A percentile compares a stretch with the other conserved stretches of the same genome.
These are phyloP conservation scores for Phocoena sinus DNA, from an alignment of 2,113 vertebrate genomes.

Conservation along the genomic window DNA sequence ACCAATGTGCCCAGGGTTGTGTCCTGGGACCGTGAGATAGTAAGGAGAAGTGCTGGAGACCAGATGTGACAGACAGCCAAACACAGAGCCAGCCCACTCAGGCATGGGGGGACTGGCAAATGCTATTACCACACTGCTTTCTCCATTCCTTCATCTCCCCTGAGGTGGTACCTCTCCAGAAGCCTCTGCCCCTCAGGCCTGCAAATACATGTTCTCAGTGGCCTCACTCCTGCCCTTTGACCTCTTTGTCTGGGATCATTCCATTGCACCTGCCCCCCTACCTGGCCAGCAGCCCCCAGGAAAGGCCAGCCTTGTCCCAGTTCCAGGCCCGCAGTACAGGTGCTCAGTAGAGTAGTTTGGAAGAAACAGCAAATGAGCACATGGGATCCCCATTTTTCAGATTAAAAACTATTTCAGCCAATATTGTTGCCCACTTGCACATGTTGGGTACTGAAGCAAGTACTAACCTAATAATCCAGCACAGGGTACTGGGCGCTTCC, in stretches of 20 bases:
- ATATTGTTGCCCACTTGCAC: no score
- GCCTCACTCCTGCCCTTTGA: background rate
- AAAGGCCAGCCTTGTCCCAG: rapidly evolving
- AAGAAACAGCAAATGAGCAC: background rate
- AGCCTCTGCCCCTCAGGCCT: rapidly evolving
- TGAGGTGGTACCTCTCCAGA: background rate
- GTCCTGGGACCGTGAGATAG: background rate
- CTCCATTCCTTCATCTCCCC: background rate
- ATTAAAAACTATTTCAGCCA: background rate
- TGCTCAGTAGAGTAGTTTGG: background rate
- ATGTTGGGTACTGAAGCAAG: background rate
- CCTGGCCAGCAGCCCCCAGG: background rate
- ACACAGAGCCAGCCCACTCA: rapidly evolving
- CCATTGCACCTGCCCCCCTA: no score
- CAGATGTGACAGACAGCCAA: background rate
- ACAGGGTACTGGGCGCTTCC: rapidly evolving
- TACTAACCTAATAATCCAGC: background rate
- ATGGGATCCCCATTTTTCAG: background rate
- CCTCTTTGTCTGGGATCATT: background rate
- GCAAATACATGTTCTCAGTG: no score
- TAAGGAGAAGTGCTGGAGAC: background rate
- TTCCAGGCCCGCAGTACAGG: no score
- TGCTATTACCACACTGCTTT: background rate
- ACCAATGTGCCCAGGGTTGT: background rate
- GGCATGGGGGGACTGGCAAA: rapidly evolving